phyloP scores from a whole-genome alignment of 2,888 invertebrate species.

The Agonopterix subpropinquella region DNA sequence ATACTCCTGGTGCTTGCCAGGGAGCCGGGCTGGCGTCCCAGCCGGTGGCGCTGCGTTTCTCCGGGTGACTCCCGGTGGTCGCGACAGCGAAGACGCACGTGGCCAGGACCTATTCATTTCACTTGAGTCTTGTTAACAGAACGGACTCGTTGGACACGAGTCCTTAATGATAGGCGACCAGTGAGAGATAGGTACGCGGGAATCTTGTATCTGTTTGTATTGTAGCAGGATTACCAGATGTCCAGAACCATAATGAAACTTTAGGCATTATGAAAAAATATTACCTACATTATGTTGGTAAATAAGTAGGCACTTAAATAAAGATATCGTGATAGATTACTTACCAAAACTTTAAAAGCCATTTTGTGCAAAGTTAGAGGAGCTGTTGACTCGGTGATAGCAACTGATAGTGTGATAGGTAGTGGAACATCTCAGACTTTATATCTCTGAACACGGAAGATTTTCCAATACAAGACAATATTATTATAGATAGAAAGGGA shows the following conservation, averaged over 20 bases:
- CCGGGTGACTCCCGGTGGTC: slow-evolving; percentile 24
- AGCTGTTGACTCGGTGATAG: slow-evolving; percentile 21
- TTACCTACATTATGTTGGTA: no score
- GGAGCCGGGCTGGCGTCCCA: slow-evolving; percentile 17
- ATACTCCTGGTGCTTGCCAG: no score
- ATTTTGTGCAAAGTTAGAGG: slow-evolving; percentile 21
- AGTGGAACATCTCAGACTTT: slow-evolving; percentile 34
- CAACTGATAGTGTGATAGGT: slow-evolving; percentile 30
- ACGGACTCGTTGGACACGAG: no score
- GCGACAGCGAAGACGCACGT: slow-evolving; percentile 22
- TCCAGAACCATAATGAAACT: no score
- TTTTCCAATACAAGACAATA: slow-evolving; percentile 15
- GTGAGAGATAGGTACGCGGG: no score
- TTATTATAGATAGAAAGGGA: slow-evolving; percentile 47
- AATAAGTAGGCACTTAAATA: no score
- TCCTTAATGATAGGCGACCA: no score
- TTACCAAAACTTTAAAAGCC: slow-evolving; percentile 48
- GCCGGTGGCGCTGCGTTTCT: slow-evolving; percentile 46
- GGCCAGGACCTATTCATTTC: slow-evolving; percentile 17
- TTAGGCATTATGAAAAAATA: no score
- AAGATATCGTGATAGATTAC: slow-evolving; percentile 7
- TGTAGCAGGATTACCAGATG: no score
- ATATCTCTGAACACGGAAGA: slow-evolving; percentile 59
- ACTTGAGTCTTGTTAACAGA: no score
- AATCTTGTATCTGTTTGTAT: no score